Percentiles rank a stretch among this genome's conserved stretches.
Evolutionary conservation across 2,888 invertebrate species (phyloP).

Genomic region (Pteria penguin): DNA sequence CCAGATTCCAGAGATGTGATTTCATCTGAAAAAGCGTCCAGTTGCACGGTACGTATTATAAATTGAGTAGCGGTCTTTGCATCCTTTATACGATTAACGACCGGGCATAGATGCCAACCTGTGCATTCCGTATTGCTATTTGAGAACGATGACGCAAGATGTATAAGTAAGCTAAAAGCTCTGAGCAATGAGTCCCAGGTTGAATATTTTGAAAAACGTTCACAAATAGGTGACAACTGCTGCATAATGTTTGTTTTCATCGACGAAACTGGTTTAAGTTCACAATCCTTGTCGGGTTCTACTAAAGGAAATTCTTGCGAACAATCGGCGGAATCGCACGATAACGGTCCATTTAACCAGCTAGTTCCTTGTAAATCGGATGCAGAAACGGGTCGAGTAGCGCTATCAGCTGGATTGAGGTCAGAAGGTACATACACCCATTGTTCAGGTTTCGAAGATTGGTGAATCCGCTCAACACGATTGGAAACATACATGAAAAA

Average conservation of each 20-base stretch:
- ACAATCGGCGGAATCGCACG: neutral
- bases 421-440: constrained; percentile 46
- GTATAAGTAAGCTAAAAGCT: constrained; percentile 13
- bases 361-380: neutral
- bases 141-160: neutral
- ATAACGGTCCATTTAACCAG: constrained; percentile 36
- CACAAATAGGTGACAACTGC: constrained; percentile 1
- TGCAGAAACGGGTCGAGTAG: constrained; percentile 27
- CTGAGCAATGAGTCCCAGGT: constrained; percentile 39
- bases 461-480: constrained; percentile 38
- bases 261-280: constrained; percentile 28
- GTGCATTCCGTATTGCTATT: constrained; percentile 10
- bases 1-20: too few relatives aligned
- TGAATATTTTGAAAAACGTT: constrained; percentile 42
- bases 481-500: constrained; percentile 52
- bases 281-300: constrained; percentile 26
- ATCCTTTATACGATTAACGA: neutral
- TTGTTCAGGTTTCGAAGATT: constrained; percentile 35
- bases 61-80: too few relatives aligned
- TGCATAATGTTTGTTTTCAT: neutral
- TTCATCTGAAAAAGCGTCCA: too few relatives aligned
- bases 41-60: too few relatives aligned
- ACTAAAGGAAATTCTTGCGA: constrained; percentile 21
- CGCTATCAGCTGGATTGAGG: constrained; percentile 42
- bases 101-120: constrained; percentile 38